Base-by-base conservation (phyloP, 2,113 vertebrate genomes). In the Trematomus loennbergii region DNA sequence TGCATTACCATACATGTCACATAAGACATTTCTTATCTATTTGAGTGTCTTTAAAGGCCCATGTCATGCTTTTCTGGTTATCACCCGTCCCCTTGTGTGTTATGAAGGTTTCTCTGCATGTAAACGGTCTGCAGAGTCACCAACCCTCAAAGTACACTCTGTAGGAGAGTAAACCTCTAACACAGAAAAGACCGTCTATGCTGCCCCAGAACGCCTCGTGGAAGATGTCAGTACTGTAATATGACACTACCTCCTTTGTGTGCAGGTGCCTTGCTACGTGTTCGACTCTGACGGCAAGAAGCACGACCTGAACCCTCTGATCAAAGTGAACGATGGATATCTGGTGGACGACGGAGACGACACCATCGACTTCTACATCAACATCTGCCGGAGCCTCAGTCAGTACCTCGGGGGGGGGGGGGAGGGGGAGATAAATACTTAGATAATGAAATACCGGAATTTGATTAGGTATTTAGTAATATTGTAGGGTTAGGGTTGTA, bases 321-420 rank as follows among this genome's bases (percentile, higher is more conserved):
- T 99, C 91, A 96, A 95, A 92, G 70, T 93, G 22, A 94, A 88
- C 0, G 96, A 95, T 0, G 96, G 94, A 1, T 98, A 98, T 75
- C 90, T 97, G 92, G 98, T 99, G 71, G 97, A 98, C 10, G 97
- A 98, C 78, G 96, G 96, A 0, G 96, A 98, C 9, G 95, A 96
- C 3, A 92, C 83, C 67, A 78, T 90, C 0, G 95, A 96, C 61
- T 94, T 99, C 49, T 97, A 96, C 92, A 98, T 99, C 92, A 99
- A 99, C 57, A 83, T 99, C 79, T 99, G 98, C 88, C 95, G 98
- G 82, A 97, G 96, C 77, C 94, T 99, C 92, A 78, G 93, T 93
- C 48, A 92, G 91, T 91, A 6, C 5, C 58, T 4, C 43, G 45
- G 25, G 25, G 18, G 22, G 29, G 66, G 36, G 0, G 36, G 10